Base-by-base conservation (phyloP, 2,797 vertebrate species). In the Gastrophryne carolinensis region DNA sequence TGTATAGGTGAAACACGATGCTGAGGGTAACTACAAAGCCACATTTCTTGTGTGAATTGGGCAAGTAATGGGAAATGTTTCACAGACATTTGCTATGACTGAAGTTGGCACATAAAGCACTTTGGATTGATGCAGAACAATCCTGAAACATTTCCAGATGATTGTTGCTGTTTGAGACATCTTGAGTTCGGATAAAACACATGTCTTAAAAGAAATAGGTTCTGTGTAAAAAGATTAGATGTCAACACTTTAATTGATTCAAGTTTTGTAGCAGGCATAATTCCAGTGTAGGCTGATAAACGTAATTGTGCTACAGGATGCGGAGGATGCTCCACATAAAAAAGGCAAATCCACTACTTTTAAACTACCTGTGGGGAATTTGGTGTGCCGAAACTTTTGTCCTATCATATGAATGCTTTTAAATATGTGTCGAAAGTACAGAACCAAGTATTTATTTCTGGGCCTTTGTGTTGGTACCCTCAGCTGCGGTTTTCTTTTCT, bases 111-210 rank as follows among this genome's bases (percentile, higher is more conserved):
- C 54, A 60, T 61, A 60, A 53, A 75, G 52, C 41, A 75, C 61
- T 49, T 39, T 10, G 62, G 26, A 68, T 35, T 21, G 23, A 74
- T 66, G 63, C 53, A 74, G 64, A 75, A 75, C 30, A 49, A 35
- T 57, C 64, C 17, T 65, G 50, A 74, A 74, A 44, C 35, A 47
- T 62, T 65, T 74, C 72, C 62, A 74, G 72, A 66, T 75, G 54
- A 66, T 35, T 35, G 19, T 58, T 49, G 19, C 62, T 54, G 27
- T 29, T 56, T 17, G 21, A 61, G 49, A 50, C 68, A 61, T 60
- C 68, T 49, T 71, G 39, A 47, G 26, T 34, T 58, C 37, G 60
- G 68, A 71, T 58, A 70, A 27, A 57, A 69, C 52, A 57, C 26
- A 41, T 37, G 47, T 56, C 53, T 58, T 23, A 24, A 15, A 71